Percentiles rank a stretch among this genome's conserved stretches.
Evolutionary conservation across 2,113 vertebrate genomes (phyloP).

Genomic region (Bubo blakistoni): DNA sequence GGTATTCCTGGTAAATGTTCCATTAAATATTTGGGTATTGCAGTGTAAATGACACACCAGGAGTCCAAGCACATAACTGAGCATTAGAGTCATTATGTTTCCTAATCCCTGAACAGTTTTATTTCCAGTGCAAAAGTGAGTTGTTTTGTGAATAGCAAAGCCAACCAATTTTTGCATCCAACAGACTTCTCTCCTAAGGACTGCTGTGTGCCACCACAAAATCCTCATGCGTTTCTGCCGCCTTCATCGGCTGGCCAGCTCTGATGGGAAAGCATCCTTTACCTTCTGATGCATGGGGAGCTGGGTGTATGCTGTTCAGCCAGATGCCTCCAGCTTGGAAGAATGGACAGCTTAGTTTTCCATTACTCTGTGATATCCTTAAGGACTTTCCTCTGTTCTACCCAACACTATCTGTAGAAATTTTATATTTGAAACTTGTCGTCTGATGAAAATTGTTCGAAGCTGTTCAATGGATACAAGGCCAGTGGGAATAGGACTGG

Average conservation of each 20-base stretch:
- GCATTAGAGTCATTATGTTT: background rate
- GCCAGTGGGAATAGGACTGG: background rate
- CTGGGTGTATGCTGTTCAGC: background rate
- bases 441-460: background rate
- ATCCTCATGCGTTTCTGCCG: rapidly evolving
- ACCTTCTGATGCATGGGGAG: background rate
- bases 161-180: background rate
- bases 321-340: background rate
- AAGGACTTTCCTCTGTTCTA: background rate
- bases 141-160: background rate
- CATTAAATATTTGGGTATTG: background rate
- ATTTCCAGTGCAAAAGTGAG: background rate
- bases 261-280: background rate
- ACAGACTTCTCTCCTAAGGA: background rate
- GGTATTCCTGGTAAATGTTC: background rate
- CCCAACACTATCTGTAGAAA: background rate
- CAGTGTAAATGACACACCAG: background rate
- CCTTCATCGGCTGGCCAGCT: rapidly evolving
- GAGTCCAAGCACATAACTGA: background rate
- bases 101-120: background rate
- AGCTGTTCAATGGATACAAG: rapidly evolving
- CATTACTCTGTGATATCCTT: background rate
- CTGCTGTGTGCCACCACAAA: background rate
- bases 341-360: background rate
- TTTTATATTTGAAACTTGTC: background rate